These are phyloP conservation scores for Paedocypris micromegethes DNA, from an alignment of 2,797 vertebrate genomes.

Conservation along the genomic window DNA sequence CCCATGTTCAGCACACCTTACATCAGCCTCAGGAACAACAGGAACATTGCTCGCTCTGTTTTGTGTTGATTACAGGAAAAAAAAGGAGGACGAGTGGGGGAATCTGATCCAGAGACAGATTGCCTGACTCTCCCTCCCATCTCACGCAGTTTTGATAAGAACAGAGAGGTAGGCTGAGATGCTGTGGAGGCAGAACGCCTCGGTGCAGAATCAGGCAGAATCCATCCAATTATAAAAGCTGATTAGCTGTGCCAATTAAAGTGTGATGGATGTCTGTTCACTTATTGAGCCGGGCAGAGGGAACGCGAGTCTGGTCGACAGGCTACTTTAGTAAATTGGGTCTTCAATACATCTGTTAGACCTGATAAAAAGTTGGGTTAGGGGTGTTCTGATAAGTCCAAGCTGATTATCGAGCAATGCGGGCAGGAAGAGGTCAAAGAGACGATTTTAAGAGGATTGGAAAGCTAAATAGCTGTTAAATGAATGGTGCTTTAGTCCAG, in stretches of 20 bases:
- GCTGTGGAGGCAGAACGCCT: constrained; percentile 27
- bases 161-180: constrained; percentile 33
- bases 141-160: not conserved
- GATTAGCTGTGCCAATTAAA: constrained; percentile 82
- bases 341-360: constrained; percentile 61
- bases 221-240: constrained; percentile 80
- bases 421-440: constrained; percentile 1
- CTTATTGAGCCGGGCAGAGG: constrained; percentile 70
- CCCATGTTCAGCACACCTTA: constrained; percentile 20
- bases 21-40: constrained; percentile 23
- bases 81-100: constrained; percentile 2
- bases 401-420: constrained; percentile 53
- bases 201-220: constrained; percentile 57
- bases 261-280: constrained; percentile 75
- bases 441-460: not conserved
- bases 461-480: constrained; percentile 10
- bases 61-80: constrained; percentile 37
- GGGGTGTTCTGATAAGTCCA: constrained; percentile 65
- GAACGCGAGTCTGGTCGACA: constrained; percentile 46
- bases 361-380: constrained; percentile 65
- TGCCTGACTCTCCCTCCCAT: not conserved
- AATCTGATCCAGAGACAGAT: constrained; percentile 28
- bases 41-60: constrained; percentile 13
- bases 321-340: constrained; percentile 51
- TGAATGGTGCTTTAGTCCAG: too few species aligned